Percentiles rank a stretch among this genome's conserved stretches.
These are phyloP conservation scores for Lepus oiostolus DNA, from an alignment of 2,797 vertebrate species.

Conservation along the genomic window DNA sequence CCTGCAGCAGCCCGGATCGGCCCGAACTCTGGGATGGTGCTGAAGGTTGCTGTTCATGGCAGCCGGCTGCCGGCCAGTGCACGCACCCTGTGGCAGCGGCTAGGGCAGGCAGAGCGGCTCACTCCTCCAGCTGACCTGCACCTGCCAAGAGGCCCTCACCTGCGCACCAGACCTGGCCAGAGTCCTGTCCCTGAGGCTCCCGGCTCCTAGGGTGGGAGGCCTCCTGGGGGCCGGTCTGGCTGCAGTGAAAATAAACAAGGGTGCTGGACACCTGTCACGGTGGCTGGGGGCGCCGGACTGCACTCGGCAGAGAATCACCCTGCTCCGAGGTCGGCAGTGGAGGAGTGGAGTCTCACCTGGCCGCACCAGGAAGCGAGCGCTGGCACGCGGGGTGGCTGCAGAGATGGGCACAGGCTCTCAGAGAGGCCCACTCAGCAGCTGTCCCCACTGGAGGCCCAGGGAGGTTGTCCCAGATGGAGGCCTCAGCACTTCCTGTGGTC, in stretches of 20 bases:
- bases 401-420: not conserved
- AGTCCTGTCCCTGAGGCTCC: rapidly evolving
- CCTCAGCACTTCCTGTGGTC: not conserved
- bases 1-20: too few species aligned
- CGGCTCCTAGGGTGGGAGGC: rapidly evolving
- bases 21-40: too few species aligned
- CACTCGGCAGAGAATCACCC: not conserved
- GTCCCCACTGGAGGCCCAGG: not conserved
- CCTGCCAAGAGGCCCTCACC: not conserved
- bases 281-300: not conserved
- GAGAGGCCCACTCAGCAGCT: not conserved
- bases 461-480: not conserved
- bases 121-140: rapidly evolving
- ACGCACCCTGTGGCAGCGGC: not conserved
- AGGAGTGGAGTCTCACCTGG: not conserved
- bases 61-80: too few species aligned
- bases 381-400: not conserved
- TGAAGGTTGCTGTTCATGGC: too few species aligned
- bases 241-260: too few species aligned
- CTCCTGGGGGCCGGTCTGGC: not conserved
- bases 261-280: too few species aligned
- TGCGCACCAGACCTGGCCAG: too few species aligned
- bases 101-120: not conserved
- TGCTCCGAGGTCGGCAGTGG: not conserved
- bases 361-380: not conserved